Conservation (phyloP, 2,888 invertebrate genomes). For the Cetonia aurata region DNA sequence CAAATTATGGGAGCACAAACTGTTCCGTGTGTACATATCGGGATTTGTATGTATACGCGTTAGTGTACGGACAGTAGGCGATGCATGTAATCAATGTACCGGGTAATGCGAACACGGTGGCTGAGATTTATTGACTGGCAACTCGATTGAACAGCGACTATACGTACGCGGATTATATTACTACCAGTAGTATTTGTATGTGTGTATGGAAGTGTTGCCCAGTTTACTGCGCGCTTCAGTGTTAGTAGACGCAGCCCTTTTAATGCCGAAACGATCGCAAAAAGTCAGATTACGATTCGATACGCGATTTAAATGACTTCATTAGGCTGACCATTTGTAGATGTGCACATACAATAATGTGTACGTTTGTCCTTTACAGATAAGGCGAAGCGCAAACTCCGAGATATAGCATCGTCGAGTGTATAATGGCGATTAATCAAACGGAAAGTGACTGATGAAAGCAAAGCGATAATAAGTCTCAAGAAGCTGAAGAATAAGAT, state of each 20-base stretch:
- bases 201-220: constrained; percentile 16
- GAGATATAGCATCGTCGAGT: neutral
- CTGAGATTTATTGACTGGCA: constrained; percentile 65
- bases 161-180: constrained; percentile 58
- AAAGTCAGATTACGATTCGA: constrained; percentile 52
- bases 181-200: constrained; percentile 48
- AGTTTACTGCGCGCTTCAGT: neutral
- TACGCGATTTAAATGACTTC: constrained; percentile 48
- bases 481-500: too few relatives aligned
- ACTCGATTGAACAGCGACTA: constrained; percentile 63
- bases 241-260: constrained; percentile 54
- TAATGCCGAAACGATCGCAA: constrained; percentile 55
- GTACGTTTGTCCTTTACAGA: neutral
- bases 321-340: constrained; percentile 44
- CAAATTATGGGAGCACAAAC: constrained; percentile 55
- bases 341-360: too few relatives aligned
- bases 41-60: neutral
- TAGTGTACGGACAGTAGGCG: constrained; percentile 57
- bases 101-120: constrained; percentile 64
- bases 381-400: constrained; percentile 17
- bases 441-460: neutral
- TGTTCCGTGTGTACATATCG: constrained; percentile 41
- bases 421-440: constrained; percentile 16
- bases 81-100: constrained; percentile 66
- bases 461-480: too few relatives aligned